phyloP scores from a whole-genome alignment of 2,888 invertebrate genomes.

The Tetragnatha montana region DNA sequence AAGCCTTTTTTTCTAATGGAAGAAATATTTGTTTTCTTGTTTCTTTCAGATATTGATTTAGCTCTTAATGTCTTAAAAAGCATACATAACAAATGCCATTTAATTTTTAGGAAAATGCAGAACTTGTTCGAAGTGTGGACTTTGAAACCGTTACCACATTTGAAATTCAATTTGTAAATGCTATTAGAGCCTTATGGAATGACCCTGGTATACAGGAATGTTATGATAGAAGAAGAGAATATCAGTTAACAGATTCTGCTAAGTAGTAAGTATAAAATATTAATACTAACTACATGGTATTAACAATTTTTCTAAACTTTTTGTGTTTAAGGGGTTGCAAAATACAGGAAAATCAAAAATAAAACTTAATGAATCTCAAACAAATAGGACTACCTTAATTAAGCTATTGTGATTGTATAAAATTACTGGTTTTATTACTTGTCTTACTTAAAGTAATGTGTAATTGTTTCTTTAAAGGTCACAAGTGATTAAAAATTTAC shows the following conservation, averaged over 20 bases:
- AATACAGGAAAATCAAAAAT: too few relatives aligned
- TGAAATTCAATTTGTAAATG: constrained; percentile 78
- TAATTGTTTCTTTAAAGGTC: too few relatives aligned
- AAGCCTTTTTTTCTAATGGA: neutral
- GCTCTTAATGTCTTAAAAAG: neutral
- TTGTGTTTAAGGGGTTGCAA: too few relatives aligned
- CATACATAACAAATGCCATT: neutral
- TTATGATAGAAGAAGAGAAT: constrained; percentile 76
- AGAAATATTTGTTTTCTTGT: neutral
- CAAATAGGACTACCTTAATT: constrained; percentile 20
- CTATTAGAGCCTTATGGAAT: constrained; percentile 76
- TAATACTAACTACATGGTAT: too few relatives aligned
- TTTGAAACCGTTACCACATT: constrained; percentile 79
- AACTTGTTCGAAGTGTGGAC: constrained; percentile 76
- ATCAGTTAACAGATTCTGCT: constrained; percentile 73
- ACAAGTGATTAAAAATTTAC: neutral
- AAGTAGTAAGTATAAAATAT: constrained; percentile 72
- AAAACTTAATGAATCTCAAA: too few relatives aligned
- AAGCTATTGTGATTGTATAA: neutral
- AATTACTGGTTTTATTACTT: neutral
- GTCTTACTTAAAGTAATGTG: neutral
- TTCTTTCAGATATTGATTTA: neutral
- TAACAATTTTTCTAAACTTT: too few relatives aligned
- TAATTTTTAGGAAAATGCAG: constrained; percentile 75
- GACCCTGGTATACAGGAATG: constrained; percentile 73